Percentiles rank a stretch among this genome's conserved stretches.
phyloP scores from a whole-genome alignment of 2,797 vertebrate genomes.

The Pangasius mekongensis region DNA sequence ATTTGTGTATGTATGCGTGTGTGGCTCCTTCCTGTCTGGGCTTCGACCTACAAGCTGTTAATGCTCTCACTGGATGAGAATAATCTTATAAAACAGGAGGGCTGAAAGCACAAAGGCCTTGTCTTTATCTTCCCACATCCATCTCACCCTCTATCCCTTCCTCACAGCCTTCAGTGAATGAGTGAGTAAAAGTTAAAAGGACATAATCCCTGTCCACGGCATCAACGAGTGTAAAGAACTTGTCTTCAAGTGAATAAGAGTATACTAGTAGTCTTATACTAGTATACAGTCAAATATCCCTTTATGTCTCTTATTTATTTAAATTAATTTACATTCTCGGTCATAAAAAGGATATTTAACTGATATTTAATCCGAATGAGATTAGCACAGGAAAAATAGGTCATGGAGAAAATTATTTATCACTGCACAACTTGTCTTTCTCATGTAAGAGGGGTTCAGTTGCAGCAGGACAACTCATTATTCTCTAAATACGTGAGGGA shows the following conservation, averaged over 20 bases:
- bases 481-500: constrained; percentile 32
- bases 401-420: constrained; percentile 45
- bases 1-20: neutral
- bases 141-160: neutral
- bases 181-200: neutral
- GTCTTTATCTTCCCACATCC: constrained; percentile 38
- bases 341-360: constrained; percentile 32
- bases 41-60: constrained; percentile 24
- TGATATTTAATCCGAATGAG: constrained; percentile 13
- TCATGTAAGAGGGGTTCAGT: neutral
- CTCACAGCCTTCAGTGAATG: constrained; percentile 38
- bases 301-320: constrained; percentile 6
- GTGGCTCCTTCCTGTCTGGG: constrained; percentile 8
- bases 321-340: neutral
- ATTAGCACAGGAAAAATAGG: constrained; percentile 33
- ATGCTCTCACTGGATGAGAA: constrained; percentile 44
- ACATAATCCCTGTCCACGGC: neutral
- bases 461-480: constrained; percentile 47
- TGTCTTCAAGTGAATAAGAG: neutral
- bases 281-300: neutral
- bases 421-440: constrained; percentile 12
- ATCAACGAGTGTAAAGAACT: neutral
- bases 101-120: neutral
- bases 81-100: neutral
- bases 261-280: no score